These are phyloP conservation scores for Lycaon pictus DNA, from an alignment of 2,113 vertebrate species.

Conservation along the genomic window DNA sequence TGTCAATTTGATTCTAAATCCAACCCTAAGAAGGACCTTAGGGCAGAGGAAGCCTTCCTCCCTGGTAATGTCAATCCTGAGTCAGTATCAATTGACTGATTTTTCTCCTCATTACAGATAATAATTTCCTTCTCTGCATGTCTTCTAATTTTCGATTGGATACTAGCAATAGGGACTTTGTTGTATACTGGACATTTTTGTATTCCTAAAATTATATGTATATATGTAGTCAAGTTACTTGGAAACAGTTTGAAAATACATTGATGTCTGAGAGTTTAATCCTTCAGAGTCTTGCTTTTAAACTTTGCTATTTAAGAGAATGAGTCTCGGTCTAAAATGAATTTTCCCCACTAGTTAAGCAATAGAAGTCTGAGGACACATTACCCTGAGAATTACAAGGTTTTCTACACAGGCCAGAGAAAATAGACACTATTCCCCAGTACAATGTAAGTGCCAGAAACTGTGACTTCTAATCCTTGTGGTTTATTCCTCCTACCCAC, in stretches of 20 bases:
- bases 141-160: background rate
- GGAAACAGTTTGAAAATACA: background rate
- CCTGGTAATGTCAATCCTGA: background rate
- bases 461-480: background rate
- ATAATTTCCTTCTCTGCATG: background rate
- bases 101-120: background rate
- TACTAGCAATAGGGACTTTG: background rate
- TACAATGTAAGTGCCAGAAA: background rate
- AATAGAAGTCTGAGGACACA: background rate
- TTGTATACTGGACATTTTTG: background rate
- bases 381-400: background rate
- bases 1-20: background rate
- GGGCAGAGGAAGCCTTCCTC: background rate
- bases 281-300: background rate
- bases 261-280: background rate
- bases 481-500: accelerated
- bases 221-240: background rate
- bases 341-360: background rate
- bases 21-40: background rate
- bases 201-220: background rate
- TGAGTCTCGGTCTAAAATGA: background rate
- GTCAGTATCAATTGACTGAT: background rate
- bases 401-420: background rate
- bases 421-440: background rate
- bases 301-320: background rate